Percentiles rank a stretch among this genome's conserved stretches.
phyloP scores from a whole-genome alignment of 2,888 invertebrate genomes.

The Aplocera efformata region DNA sequence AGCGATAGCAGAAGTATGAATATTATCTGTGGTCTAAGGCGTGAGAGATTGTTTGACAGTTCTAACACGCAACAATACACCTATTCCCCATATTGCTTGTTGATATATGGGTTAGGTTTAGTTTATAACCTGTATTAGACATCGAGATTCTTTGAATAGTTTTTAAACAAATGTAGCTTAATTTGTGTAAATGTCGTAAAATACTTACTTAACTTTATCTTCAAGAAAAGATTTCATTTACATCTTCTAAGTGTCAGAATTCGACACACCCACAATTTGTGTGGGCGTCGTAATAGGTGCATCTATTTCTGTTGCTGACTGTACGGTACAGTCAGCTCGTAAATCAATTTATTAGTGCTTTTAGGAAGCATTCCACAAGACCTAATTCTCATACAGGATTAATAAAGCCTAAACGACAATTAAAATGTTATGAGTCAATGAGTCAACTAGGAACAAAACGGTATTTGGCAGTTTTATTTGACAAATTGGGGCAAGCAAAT shows the following conservation, averaged over 20 bases:
- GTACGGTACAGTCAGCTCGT: slow-evolving; percentile 26
- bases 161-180: too few species aligned
- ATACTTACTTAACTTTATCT: too few species aligned
- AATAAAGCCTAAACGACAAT: slow-evolving; percentile 42
- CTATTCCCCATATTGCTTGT: too few species aligned
- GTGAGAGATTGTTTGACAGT: too few species aligned
- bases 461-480: slow-evolving; percentile 4
- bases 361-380: slow-evolving; percentile 36
- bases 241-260: not conserved
- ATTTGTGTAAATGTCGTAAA: too few species aligned
- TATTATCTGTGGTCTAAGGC: too few species aligned
- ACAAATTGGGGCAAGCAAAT: not conserved
- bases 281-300: slow-evolving; percentile 6
- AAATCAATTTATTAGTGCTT: slow-evolving; percentile 46
- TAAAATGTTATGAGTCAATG: slow-evolving; percentile 31
- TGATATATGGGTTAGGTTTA: too few species aligned
- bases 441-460: slow-evolving; percentile 18
- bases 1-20: too few species aligned
- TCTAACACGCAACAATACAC: too few species aligned
- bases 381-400: slow-evolving; percentile 46
- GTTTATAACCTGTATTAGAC: too few species aligned
- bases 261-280: too few species aligned
- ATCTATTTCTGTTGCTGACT: slow-evolving; percentile 37
- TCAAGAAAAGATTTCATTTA: slow-evolving; percentile 2
- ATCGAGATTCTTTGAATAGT: too few species aligned